phyloP scores from a whole-genome alignment of 2,888 invertebrate species.

The Plagiodera versicolora region DNA sequence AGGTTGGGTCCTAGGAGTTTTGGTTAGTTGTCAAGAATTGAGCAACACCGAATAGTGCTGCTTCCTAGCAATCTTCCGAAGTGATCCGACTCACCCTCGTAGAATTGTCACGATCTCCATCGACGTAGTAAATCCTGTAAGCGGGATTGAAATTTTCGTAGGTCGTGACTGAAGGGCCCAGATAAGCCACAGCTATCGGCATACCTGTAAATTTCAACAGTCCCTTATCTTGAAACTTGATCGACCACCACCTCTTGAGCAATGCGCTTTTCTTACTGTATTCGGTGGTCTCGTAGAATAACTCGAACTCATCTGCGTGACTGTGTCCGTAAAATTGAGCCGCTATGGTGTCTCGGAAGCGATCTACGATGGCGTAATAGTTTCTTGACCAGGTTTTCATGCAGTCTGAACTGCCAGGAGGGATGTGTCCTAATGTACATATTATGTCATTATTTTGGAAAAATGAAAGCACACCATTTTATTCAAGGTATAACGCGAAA shows the following conservation, averaged over 20 bases:
- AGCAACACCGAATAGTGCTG: too few relatives aligned
- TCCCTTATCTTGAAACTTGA: conserved; percentile 31
- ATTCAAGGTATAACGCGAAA: neutral
- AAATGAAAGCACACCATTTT: too few relatives aligned
- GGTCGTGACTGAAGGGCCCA: conserved; percentile 93
- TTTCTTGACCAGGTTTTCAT: conserved; percentile 94
- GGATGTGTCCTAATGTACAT: conserved; percentile 75
- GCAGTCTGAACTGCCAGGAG: conserved; percentile 91
- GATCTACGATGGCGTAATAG: conserved; percentile 82
- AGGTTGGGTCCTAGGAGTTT: too few relatives aligned
- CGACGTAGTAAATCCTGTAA: conserved; percentile 92
- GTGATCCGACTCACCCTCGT: conserved; percentile 65
- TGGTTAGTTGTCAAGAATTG: too few relatives aligned
- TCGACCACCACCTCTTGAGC: conserved; percentile 30
- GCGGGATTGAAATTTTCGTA: conserved; percentile 91
- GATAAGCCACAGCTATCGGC: conserved; percentile 84
- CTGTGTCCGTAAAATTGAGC: conserved; percentile 94
- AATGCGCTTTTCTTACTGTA: conserved; percentile 59
- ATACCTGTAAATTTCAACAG: conserved; percentile 53
- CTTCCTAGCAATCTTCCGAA: too few relatives aligned
- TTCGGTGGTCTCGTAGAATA: conserved; percentile 84
- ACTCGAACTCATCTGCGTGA: conserved; percentile 90
- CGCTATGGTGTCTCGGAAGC: conserved; percentile 84
- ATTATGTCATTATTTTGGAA: too few relatives aligned
- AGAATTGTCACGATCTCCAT: conserved; percentile 82